Conservation (phyloP, 2,797 vertebrate genomes). For the Mus minutoides region DNA sequence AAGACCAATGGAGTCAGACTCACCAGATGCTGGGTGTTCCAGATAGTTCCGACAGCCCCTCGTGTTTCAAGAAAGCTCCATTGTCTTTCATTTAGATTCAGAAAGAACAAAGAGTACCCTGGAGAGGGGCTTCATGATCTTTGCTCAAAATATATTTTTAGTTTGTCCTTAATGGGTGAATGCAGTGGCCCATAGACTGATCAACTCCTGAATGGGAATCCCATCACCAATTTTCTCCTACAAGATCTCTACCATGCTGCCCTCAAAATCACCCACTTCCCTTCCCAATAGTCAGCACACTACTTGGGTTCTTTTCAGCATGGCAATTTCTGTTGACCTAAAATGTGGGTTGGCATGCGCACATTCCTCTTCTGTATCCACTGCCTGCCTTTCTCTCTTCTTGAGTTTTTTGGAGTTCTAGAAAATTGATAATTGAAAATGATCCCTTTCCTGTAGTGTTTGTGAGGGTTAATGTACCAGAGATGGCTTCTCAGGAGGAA, state of each 20-base stretch:
- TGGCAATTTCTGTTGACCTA: not conserved
- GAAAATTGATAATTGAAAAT: not conserved
- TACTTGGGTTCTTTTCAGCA: not conserved
- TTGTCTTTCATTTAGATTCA: not conserved
- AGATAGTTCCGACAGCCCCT: too few species aligned
- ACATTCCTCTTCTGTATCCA: not conserved
- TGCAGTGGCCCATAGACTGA: not conserved
- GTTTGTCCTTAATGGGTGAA: not conserved
- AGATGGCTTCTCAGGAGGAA: not conserved
- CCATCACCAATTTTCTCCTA: not conserved
- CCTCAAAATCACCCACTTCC: not conserved
- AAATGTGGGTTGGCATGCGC: not conserved
- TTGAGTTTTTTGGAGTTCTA: not conserved
- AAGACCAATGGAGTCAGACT: not conserved
- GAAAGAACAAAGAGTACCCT: not conserved
- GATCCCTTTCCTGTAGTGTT: fast-evolving
- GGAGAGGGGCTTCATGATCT: not conserved
- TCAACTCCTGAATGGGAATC: not conserved
- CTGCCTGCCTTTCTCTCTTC: not conserved
- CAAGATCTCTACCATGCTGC: not conserved
- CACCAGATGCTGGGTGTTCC: not conserved
- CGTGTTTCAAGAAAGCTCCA: not conserved
- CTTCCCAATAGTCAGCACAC: too few species aligned
- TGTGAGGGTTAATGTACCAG: not conserved
- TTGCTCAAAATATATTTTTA: not conserved